Evolutionary conservation across 2,888 invertebrate species (phyloP).

Genomic region (Eremobia ochroleuca): DNA sequence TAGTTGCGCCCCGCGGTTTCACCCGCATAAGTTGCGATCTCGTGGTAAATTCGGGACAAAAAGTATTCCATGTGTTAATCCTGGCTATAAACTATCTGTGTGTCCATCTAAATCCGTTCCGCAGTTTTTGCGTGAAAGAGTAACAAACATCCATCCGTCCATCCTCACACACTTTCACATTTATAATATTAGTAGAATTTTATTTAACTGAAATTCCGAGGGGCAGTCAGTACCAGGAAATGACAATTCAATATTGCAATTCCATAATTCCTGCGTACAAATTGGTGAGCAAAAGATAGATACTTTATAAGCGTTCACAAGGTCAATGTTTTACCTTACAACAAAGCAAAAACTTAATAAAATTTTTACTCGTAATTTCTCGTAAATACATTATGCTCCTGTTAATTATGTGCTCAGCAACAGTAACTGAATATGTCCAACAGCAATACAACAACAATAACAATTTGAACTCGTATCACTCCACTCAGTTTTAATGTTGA

Average conservation of each 20-base stretch:
- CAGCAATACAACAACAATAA: slow-evolving; percentile 42
- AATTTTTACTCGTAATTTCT: not conserved
- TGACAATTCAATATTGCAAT: not conserved
- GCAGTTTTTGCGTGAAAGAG: too few relatives aligned
- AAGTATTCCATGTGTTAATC: too few relatives aligned
- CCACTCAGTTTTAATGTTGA: slow-evolving; percentile 40
- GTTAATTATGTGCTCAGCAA: slow-evolving; percentile 15
- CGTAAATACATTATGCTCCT: slow-evolving; percentile 8
- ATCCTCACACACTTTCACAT: too few relatives aligned
- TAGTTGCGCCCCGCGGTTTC: too few relatives aligned
- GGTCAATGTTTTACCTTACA: not conserved
- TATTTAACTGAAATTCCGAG: too few relatives aligned
- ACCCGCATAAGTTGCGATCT: too few relatives aligned
- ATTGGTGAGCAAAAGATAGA: not conserved
- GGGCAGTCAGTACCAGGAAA: too few relatives aligned
- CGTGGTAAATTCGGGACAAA: too few relatives aligned
- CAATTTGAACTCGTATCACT: slow-evolving; percentile 39
- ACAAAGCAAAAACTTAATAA: slow-evolving; percentile 17
- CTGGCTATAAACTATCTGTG: too few relatives aligned
- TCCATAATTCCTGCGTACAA: not conserved
- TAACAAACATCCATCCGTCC: too few relatives aligned
- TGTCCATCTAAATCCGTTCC: too few relatives aligned
- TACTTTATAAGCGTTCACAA: not conserved
- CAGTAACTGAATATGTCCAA: slow-evolving; percentile 30
- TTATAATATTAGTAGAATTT: too few relatives aligned